Evolutionary conservation across 35 echinoderm and acorn worm genomes (phyloP).

Genomic region (Amphiura filiformis): DNA sequence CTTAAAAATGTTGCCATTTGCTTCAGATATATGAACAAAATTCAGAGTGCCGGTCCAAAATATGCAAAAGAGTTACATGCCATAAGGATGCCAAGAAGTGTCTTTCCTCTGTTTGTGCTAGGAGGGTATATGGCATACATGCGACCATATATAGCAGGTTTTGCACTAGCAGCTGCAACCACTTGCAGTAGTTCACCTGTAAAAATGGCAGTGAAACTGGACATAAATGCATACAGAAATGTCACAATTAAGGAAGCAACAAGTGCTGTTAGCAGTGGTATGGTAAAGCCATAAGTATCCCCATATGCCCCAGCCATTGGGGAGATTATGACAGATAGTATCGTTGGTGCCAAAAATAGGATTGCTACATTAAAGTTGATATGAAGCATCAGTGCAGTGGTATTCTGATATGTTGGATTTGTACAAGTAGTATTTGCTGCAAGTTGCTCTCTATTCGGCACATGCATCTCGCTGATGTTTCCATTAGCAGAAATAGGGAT

Average conservation of each 20-base stretch:
- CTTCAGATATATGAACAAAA: not conserved
- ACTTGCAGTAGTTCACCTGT: not conserved
- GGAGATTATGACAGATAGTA: not conserved
- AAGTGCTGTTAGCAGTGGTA: not conserved
- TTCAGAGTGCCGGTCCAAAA: not conserved
- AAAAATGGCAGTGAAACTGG: not conserved
- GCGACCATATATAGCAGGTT: not conserved
- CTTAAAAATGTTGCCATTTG: not conserved
- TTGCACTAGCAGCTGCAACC: not conserved
- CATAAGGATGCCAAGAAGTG: not conserved
- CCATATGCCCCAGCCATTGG: not conserved
- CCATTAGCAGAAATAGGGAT: too few relatives aligned
- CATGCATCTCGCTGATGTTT: too few relatives aligned
- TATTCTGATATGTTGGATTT: too few relatives aligned
- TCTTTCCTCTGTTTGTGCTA: not conserved
- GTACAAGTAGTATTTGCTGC: too few relatives aligned
- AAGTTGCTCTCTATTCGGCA: too few relatives aligned
- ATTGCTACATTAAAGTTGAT: too few relatives aligned
- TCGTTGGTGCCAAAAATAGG: not conserved
- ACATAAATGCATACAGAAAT: not conserved
- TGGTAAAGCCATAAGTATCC: not conserved
- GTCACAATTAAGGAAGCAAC: not conserved
- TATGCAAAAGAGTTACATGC: not conserved
- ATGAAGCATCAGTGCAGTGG: too few relatives aligned
- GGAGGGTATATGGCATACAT: not conserved